phyloP scores from a whole-genome alignment of 2,888 invertebrate species.

The Fabriciana adippe region DNA sequence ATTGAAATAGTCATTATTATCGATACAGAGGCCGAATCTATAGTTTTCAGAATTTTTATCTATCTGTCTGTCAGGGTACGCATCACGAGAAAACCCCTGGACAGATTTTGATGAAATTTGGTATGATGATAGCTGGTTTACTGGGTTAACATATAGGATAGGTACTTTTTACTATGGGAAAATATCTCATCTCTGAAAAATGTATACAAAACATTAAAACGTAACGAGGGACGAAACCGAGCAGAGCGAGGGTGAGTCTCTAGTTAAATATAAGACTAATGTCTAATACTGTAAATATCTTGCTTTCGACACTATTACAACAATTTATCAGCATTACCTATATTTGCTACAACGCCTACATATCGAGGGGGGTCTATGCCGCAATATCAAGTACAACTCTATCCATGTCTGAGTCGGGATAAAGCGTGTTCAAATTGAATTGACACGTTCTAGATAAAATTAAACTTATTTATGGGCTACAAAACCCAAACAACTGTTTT shows the following conservation, averaged over 20 bases:
- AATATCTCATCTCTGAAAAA: no score
- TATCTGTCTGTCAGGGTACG: no score
- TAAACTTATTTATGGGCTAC: constrained; percentile 29
- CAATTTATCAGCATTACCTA: constrained; percentile 21
- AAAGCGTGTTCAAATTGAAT: constrained; percentile 26
- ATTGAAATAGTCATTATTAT: no score
- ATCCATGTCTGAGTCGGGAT: constrained; percentile 13
- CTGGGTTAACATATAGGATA: no score
- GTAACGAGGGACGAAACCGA: no score
- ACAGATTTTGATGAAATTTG: no score
- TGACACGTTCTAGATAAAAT: constrained; percentile 36
- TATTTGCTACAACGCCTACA: constrained; percentile 22
- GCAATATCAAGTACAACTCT: constrained; percentile 20
- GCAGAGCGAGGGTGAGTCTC: no score
- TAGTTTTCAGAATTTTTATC: no score
- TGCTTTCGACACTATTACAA: constrained; percentile 16
- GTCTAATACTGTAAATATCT: constrained; percentile 1
- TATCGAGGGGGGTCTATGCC: constrained; percentile 6
- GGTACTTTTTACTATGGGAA: no score
- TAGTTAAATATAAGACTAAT: neutral
- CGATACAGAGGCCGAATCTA: no score
- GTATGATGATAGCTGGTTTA: no score
- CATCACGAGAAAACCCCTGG: neutral
- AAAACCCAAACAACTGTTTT: constrained; percentile 15
- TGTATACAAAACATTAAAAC: no score